Conservation (phyloP, 1,140 invertebrate genomes). For the Tetragnatha versicolor region DNA sequence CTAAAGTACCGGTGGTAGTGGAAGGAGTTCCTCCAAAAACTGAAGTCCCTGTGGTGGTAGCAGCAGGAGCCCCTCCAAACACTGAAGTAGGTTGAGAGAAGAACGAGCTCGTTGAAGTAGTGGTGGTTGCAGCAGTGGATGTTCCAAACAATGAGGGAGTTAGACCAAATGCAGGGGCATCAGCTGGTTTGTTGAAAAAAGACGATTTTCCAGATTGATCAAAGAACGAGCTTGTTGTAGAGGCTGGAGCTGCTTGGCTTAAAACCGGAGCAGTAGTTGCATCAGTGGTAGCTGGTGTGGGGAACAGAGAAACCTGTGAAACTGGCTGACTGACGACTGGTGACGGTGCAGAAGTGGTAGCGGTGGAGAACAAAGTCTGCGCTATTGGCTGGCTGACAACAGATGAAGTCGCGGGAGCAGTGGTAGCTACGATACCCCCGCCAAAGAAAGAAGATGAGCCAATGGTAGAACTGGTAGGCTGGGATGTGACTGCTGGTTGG, state of each 20-base stretch:
- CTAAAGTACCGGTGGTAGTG: background rate
- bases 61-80: background rate
- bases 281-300: background rate
- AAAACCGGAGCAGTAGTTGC: background rate
- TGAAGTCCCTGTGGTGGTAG: background rate
- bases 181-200: background rate
- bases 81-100: background rate
- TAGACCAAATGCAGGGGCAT: too few relatives aligned
- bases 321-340: background rate
- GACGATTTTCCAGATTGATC: background rate
- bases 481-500: too few relatives aligned
- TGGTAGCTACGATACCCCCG: too few relatives aligned
- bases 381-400: background rate
- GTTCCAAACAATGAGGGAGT: too few relatives aligned
- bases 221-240: constrained; percentile 7
- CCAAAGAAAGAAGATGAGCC: too few relatives aligned
- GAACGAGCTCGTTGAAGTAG: background rate
- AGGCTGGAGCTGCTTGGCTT: background rate
- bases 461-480: too few relatives aligned
- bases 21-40: background rate
- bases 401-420: background rate
- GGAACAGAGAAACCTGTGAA: background rate
- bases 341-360: background rate
- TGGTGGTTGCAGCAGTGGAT: background rate
- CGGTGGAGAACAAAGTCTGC: background rate